Percentiles rank a stretch among this genome's conserved stretches.
phyloP scores from a whole-genome alignment of 2,888 invertebrate species.

The Theristus sp. region DNA sequence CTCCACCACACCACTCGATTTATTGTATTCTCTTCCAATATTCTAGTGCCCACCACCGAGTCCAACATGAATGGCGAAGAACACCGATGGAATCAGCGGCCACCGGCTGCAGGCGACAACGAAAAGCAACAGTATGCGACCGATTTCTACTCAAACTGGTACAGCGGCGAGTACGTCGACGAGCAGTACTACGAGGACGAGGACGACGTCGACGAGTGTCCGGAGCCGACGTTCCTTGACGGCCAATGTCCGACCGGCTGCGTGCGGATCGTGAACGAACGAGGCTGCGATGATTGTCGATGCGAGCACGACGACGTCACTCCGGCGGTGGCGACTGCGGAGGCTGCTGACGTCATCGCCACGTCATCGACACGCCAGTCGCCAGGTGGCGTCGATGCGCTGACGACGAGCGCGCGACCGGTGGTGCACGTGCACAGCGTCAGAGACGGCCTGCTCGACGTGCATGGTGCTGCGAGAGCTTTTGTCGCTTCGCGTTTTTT shows the following conservation, averaged over 20 bases:
- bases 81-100: too few species aligned
- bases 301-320: neutral
- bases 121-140: neutral
- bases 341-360: neutral
- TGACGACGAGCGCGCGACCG: too few species aligned
- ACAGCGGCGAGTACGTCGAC: neutral
- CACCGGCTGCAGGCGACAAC: neutral
- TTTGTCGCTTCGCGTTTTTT: too few species aligned
- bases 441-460: too few species aligned
- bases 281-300: neutral
- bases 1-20: neutral
- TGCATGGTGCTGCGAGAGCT: too few species aligned
- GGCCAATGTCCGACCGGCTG: neutral
- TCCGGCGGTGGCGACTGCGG: neutral
- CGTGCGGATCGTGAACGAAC: neutral
- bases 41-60: too few species aligned
- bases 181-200: neutral
- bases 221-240: neutral
- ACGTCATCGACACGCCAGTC: neutral
- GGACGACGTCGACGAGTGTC: neutral
- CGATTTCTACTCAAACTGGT: neutral
- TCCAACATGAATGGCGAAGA: too few species aligned
- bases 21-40: neutral
- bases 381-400: too few species aligned
- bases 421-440: too few species aligned